Percentiles rank a stretch among this genome's conserved stretches.
Evolutionary conservation across 2,888 invertebrate species (phyloP).

Genomic region (Drosophila limbata): DNA sequence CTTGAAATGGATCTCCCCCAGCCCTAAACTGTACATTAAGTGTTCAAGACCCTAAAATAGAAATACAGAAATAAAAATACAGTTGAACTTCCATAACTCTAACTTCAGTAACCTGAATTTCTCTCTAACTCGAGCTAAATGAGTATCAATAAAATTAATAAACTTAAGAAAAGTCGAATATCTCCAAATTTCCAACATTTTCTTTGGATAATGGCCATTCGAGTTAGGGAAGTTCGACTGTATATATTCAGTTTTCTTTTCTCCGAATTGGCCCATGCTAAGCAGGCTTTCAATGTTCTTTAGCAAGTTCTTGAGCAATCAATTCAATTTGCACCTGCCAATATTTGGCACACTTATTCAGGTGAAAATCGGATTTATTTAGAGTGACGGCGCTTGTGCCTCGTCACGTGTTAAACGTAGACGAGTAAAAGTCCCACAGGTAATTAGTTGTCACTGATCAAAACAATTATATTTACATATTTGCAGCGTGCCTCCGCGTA

Average conservation of each 20-base stretch:
- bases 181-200: too few relatives aligned
- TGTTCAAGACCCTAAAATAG: conserved; percentile 88
- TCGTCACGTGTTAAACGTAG: conserved; percentile 43
- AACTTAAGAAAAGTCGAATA: too few relatives aligned
- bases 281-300: not conserved
- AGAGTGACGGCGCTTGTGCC: conserved; percentile 5
- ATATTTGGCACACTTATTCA: conserved; percentile 27
- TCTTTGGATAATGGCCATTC: too few relatives aligned
- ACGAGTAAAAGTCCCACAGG: conserved; percentile 45
- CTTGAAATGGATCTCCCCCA: conserved; percentile 88
- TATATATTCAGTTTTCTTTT: too few relatives aligned
- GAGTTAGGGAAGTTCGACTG: too few relatives aligned
- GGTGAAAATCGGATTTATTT: conserved; percentile 8
- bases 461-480: conserved; percentile 66
- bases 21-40: conserved; percentile 88
- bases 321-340: conserved; percentile 39
- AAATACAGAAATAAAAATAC: too few relatives aligned
- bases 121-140: too few relatives aligned
- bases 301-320: not conserved
- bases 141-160: too few relatives aligned
- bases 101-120: too few relatives aligned
- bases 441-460: conserved; percentile 67
- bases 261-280: not conserved
- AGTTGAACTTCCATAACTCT: too few relatives aligned
- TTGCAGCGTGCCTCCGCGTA: conserved; percentile 22